Base-by-base conservation (phyloP, 2,888 invertebrate genomes). In the Hirtodrosophila trivittata region DNA sequence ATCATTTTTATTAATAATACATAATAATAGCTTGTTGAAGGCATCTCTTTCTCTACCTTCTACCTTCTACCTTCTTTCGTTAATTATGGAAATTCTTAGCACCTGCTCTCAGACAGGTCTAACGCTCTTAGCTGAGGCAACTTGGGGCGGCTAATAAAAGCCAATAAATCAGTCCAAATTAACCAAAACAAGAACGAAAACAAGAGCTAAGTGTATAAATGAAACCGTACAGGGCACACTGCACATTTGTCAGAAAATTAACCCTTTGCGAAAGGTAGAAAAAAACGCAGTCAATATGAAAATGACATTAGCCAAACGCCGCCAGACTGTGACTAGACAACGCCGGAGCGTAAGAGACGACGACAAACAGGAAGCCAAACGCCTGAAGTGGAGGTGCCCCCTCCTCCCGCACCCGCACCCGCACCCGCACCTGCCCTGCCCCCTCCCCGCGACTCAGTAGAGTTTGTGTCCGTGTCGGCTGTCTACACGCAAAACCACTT, bases 231-330 rank as follows among this genome's bases (percentile, higher is more conserved):
- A 37, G 37, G 65, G 74, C 86, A 82, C 64, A 65, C 51, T 8
- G 57, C 72, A 58, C 73, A 80, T 67, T 80, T 86, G 52, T 51
- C 71, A 63, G 59, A 45, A 64, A 65, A 65, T 66, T 77, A 71
- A 82, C 66, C 80, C 78, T 60, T 65, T 58, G 47, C 69, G 12
- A 46, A 33, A 49, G 68, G 50, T 42, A 54, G 30, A 54, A 58
- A 57, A 37, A 59, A 59, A 70, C 47, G 51, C 58, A 62, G 47
- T 56, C 64, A 56, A 52, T 73, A 86, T 81, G 77, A 80, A 81
- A 86, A 86, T 75, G 72, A 66, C 72, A 86, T 80, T 80, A 86
- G 86, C 66, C 75, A 63, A 77, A 64, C 75, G 66, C 72, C 60
- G 55, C 68, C 64, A 86, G 80, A 80, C 84, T 66, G 76, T 60